These are phyloP conservation scores for Netelia inedita DNA, from an alignment of 2,888 invertebrate genomes.

Conservation along the genomic window DNA sequence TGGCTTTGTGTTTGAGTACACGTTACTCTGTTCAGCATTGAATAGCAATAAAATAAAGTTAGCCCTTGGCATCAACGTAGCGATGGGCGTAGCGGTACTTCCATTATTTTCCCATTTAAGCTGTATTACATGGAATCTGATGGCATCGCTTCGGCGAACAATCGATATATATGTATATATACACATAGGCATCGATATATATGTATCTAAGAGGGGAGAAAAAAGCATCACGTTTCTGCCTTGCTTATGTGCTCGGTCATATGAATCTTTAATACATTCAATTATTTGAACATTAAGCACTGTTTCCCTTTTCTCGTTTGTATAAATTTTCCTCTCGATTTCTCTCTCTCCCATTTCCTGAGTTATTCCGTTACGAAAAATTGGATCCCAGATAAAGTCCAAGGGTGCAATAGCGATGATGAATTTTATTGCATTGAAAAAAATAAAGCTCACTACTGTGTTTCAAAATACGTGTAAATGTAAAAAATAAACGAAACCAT, in stretches of 20 bases:
- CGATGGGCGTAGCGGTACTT: slow-evolving; percentile 67
- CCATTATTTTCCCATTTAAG: slow-evolving; percentile 82
- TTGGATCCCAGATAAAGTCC: slow-evolving; percentile 45
- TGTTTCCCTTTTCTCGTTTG: slow-evolving; percentile 26
- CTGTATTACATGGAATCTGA: slow-evolving; percentile 77
- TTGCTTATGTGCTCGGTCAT: slow-evolving; percentile 51
- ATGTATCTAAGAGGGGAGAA: slow-evolving; percentile 58
- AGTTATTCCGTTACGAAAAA: slow-evolving; percentile 16
- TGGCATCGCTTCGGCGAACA: slow-evolving; percentile 73
- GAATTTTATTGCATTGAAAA: slow-evolving; percentile 24
- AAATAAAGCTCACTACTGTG: background rate
- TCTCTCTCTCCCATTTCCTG: background rate
- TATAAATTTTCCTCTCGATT: background rate
- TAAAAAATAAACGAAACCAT: background rate
- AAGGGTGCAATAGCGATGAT: slow-evolving; percentile 27
- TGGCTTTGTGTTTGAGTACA: background rate
- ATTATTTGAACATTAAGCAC: slow-evolving; percentile 79
- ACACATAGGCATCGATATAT: background rate
- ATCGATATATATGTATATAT: slow-evolving; percentile 42
- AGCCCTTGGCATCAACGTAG: slow-evolving; percentile 57
- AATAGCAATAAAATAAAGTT: slow-evolving; percentile 46
- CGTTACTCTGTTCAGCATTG: slow-evolving; percentile 10
- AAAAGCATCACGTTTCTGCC: slow-evolving; percentile 23
- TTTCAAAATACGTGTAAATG: background rate
- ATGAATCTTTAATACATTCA: slow-evolving; percentile 76